Evolutionary conservation across 2,113 vertebrate genomes (phyloP), one percentile per base, ranked within the genome.

Genomic region (Eclectus roratus): DNA sequence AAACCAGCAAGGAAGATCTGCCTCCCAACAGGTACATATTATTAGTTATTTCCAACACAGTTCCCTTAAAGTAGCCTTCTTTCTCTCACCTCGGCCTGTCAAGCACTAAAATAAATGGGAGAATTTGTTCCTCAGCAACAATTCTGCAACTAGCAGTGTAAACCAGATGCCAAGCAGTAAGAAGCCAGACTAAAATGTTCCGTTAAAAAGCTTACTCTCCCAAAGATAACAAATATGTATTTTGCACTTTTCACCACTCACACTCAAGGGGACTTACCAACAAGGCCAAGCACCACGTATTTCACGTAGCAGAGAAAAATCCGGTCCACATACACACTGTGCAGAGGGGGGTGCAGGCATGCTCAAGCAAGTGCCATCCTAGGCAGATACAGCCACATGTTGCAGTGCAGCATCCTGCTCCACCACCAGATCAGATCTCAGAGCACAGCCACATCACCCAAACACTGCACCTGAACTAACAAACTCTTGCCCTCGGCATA

Each of bases 311-410:
- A 69, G 33, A 47, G 16, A 65, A 46, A 68, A 74, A 71, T 6
- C 12, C 29, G 56, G 43, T 17, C 55, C 25, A 23, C 0, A 1
- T 2, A 1, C 39, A 33, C 3, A 1, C 28, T n/a, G 28, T 5
- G 11, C 5, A 17, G 25, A 72, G 13, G 15, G 15, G 23, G 13
- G 28, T 46, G 35, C 55, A 79, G 56, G 21, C 43, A 52, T 1
- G 0, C 35, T 89, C 13, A 6, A 49, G 15, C 35, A 46, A 72
- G 44, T 7, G 33, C 19, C 65, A 95, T 43, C 50, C 55, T 1
- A 16, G 28, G 25, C 25, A 21, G 87, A 74, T 4, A 55, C 6
- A 79, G 60, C 29, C 53, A 35, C 11, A 5, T 2, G 4, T 9
- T 39, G 23, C 31, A 28, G 37, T 7, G 35, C 88, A 65, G 61